Evolutionary conservation across 2,113 vertebrate genomes (phyloP).

Genomic region (Nibea albiflora): DNA sequence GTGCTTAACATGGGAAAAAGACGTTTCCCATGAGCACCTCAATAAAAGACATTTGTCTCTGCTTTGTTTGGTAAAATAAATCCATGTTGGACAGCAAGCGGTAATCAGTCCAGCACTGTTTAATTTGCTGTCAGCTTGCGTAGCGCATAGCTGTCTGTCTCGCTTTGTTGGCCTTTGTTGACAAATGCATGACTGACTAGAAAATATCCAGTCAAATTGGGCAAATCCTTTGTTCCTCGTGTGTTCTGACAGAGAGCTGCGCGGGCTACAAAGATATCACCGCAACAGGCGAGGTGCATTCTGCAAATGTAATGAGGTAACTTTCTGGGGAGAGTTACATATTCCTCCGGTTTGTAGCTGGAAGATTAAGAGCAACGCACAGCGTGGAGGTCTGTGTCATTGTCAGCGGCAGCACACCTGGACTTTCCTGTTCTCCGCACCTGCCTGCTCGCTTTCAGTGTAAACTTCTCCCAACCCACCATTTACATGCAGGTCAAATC

Average conservation of each 20-base stretch:
- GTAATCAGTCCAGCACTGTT: constrained; percentile 74
- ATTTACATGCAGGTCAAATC: constrained; percentile 85
- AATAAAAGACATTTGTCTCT: constrained; percentile 71
- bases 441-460: constrained; percentile 74
- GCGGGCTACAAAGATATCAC: constrained; percentile 9
- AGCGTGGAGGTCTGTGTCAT: constrained; percentile 39
- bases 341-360: constrained; percentile 19
- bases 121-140: constrained; percentile 70
- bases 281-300: neutral
- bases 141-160: constrained; percentile 73
- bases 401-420: constrained; percentile 69
- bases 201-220: constrained; percentile 81
- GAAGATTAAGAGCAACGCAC: constrained; percentile 43
- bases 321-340: constrained; percentile 10
- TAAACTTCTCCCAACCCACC: constrained; percentile 61
- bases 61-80: constrained; percentile 77
- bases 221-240: constrained; percentile 73
- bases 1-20: constrained; percentile 57
- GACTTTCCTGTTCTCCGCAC: constrained; percentile 65
- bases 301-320: constrained; percentile 19
- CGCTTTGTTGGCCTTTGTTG: constrained; percentile 80
- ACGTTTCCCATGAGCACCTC: constrained; percentile 65
- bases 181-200: constrained; percentile 79
- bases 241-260: constrained; percentile 26
- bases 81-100: constrained; percentile 64